phyloP scores from a whole-genome alignment of 1,140 invertebrate species.

The Tetramorium parvispinum region DNA sequence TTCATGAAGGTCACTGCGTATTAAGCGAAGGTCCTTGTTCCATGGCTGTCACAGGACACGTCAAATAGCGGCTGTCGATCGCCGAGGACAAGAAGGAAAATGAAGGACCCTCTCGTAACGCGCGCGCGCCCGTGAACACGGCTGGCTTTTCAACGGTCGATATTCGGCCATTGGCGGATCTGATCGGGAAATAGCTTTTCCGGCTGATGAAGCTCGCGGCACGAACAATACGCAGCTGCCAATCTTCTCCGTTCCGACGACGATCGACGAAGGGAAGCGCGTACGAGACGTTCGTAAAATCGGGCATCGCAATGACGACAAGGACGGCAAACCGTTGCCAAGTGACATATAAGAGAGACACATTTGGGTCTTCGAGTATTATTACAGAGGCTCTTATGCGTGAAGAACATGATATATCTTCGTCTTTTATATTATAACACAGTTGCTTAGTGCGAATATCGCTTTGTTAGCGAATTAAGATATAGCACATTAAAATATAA shows the following conservation, averaged over 20 bases:
- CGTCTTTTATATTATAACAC: not conserved
- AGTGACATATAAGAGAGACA: not conserved
- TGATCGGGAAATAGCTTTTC: conserved; percentile 73
- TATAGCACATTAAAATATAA: not conserved
- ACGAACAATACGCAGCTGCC: conserved; percentile 70
- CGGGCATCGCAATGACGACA: not conserved
- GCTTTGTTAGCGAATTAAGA: not conserved
- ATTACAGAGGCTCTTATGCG: not conserved
- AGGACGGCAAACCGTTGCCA: not conserved
- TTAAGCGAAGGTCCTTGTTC: conserved; percentile 18
- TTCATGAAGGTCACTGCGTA: not conserved
- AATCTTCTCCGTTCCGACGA: conserved; percentile 61
- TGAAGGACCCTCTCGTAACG: conserved; percentile 26
- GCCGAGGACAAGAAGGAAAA: conserved; percentile 41
- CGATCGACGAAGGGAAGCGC: conserved; percentile 55
- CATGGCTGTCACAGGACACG: conserved; percentile 7
- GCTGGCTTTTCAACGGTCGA: conserved; percentile 57
- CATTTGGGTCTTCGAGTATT: not conserved
- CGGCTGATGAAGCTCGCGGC: conserved; percentile 59
- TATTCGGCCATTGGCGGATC: conserved; percentile 53
- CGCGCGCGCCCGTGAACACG: not conserved
- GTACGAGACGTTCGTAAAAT: conserved; percentile 24
- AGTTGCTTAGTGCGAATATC: not conserved
- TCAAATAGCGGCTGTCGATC: conserved; percentile 40
- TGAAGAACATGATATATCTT: not conserved